Evolutionary conservation across 2,797 vertebrate species (phyloP).

Genomic region (Alectoris magna): DNA sequence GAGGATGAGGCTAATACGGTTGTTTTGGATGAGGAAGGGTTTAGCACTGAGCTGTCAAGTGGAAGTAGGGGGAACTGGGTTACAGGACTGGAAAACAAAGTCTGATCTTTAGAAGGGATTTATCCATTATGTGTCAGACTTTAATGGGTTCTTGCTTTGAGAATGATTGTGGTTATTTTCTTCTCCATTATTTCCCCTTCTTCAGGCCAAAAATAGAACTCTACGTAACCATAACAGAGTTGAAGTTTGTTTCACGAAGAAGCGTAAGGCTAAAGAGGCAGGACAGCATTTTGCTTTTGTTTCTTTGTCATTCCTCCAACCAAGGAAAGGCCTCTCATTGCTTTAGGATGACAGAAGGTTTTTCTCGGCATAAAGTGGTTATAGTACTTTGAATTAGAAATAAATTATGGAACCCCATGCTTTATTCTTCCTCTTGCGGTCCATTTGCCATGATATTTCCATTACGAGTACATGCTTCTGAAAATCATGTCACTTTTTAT

Average conservation of each 20-base stretch:
- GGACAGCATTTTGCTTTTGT: slow-evolving; percentile 12
- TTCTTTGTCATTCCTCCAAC: slow-evolving; percentile 7
- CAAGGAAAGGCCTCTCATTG: slow-evolving; percentile 1
- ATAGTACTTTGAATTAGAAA: neutral
- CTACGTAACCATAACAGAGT: slow-evolving; percentile 28
- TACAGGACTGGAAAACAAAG: neutral
- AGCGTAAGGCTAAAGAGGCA: neutral
- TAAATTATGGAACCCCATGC: neutral
- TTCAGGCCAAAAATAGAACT: neutral
- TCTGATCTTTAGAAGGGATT: neutral
- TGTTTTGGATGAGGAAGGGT: neutral
- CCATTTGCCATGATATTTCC: neutral
- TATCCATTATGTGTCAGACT: neutral
- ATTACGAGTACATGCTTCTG: neutral
- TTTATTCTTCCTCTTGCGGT: slow-evolving; percentile 9
- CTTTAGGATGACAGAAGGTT: neutral
- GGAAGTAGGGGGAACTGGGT: neutral
- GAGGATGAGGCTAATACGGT: neutral
- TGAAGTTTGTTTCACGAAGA: slow-evolving; percentile 1
- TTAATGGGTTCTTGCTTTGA: neutral
- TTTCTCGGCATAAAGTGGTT: neutral
- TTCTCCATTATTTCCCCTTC: neutral
- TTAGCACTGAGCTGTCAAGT: neutral
- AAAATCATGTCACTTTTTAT: neutral
- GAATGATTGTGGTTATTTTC: slow-evolving; percentile 4